Conservation (phyloP, 2,888 invertebrate genomes). For the Adelognathus sp. region DNA sequence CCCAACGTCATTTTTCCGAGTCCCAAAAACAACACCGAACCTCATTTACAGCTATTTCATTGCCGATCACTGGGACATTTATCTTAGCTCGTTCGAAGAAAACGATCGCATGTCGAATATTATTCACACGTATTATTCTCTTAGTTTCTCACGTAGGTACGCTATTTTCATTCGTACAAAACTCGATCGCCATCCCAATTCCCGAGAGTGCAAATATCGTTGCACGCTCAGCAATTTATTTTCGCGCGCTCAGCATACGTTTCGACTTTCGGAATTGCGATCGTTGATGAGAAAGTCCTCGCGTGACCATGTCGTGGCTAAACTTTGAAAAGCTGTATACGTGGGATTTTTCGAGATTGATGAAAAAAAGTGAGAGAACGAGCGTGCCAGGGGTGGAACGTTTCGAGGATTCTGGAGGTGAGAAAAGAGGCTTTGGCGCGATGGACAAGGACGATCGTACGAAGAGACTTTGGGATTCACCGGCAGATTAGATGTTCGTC, state of each 20-base stretch:
- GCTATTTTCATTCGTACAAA: neutral
- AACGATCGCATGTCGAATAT: too few species aligned
- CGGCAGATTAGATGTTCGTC: slow-evolving; percentile 51
- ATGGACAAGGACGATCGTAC: neutral
- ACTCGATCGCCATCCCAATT: neutral
- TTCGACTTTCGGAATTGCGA: neutral
- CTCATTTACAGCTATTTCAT: too few species aligned
- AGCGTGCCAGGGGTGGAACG: neutral
- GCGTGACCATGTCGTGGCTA: neutral
- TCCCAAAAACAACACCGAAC: too few species aligned
- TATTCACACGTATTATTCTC: too few species aligned
- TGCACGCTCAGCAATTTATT: slow-evolving; percentile 38
- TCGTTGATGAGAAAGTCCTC: neutral
- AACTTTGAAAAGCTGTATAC: neutral
- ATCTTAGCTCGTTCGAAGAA: too few species aligned
- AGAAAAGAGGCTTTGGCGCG: neutral
- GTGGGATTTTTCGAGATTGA: neutral
- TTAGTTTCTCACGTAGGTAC: too few species aligned
- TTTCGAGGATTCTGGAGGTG: neutral
- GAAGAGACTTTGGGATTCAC: slow-evolving; percentile 38
- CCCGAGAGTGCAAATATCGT: neutral
- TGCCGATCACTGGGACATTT: too few species aligned
- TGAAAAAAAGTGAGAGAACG: neutral
- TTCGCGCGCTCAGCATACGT: neutral
- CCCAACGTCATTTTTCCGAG: too few species aligned